Conservation (phyloP, 2,113 vertebrate genomes). For the Saguinus imperator region DNA sequence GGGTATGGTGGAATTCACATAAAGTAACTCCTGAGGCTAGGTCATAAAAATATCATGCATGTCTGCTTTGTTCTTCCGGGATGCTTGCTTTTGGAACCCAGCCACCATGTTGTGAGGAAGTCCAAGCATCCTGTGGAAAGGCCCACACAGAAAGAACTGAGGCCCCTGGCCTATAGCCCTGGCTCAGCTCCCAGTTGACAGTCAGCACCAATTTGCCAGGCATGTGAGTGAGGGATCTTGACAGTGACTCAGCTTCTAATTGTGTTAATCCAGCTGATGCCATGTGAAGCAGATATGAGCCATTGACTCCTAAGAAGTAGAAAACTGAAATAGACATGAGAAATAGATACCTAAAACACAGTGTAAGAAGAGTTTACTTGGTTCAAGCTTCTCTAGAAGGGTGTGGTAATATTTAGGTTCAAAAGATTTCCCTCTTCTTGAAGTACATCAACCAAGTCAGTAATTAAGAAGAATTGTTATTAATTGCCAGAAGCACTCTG, state of each 20-base stretch:
- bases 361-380: background rate
- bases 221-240: background rate
- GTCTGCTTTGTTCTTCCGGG: background rate
- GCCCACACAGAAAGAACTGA: background rate
- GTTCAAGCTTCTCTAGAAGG: background rate
- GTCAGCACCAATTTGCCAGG: background rate
- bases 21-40: background rate
- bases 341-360: background rate
- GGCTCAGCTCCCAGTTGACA: background rate
- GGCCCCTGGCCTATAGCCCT: background rate
- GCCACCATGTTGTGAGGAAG: background rate
- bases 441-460: background rate
- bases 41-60: background rate
- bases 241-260: background rate
- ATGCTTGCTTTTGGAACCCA: background rate
- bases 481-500: background rate
- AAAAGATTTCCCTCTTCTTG: background rate
- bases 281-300: background rate
- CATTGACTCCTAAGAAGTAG: background rate
- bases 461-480: background rate
- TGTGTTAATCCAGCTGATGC: background rate
- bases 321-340: background rate
- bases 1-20: background rate
- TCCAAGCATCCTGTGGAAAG: background rate
- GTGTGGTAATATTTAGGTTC: background rate